phyloP scores from a whole-genome alignment of 2,113 vertebrate species.

The Heterochromis multidens region DNA sequence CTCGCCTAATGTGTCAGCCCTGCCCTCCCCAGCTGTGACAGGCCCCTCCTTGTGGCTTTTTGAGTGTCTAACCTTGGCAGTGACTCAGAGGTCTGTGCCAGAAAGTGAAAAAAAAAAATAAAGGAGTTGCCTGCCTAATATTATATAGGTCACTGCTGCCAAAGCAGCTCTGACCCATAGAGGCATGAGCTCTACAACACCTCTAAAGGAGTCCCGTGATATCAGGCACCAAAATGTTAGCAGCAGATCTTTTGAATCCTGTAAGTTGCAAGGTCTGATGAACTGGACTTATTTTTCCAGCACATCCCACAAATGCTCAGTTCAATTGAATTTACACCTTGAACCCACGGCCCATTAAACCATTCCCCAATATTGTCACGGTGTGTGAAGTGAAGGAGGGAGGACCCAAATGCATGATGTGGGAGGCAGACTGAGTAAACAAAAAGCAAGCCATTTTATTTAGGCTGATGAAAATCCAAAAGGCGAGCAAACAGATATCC shows the following conservation, averaged over 20 bases:
- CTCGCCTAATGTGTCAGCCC: neutral
- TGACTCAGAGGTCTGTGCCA: neutral
- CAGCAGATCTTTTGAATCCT: neutral
- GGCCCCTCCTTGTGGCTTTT: neutral
- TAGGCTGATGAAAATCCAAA: neutral
- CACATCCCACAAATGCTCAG: neutral
- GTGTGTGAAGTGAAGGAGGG: neutral
- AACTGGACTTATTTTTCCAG: neutral
- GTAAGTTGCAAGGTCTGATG: neutral
- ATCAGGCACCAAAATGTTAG: neutral
- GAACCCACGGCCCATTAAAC: neutral
- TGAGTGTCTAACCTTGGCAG: neutral
- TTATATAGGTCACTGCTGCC: neutral
- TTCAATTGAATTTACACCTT: neutral
- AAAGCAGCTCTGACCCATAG: neutral
- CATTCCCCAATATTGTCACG: neutral
- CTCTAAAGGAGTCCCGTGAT: neutral
- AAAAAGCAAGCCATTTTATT: neutral
- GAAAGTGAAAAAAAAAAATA: neutral
- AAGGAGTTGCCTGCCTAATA: neutral
- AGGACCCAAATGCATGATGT: neutral
- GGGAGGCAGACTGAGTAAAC: neutral
- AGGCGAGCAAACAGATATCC: neutral
- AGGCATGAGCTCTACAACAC: neutral
- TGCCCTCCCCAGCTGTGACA: conserved; percentile 8